These are phyloP conservation scores for Nemurella pictetii DNA, from an alignment of 2,888 invertebrate species.

Conservation along the genomic window DNA sequence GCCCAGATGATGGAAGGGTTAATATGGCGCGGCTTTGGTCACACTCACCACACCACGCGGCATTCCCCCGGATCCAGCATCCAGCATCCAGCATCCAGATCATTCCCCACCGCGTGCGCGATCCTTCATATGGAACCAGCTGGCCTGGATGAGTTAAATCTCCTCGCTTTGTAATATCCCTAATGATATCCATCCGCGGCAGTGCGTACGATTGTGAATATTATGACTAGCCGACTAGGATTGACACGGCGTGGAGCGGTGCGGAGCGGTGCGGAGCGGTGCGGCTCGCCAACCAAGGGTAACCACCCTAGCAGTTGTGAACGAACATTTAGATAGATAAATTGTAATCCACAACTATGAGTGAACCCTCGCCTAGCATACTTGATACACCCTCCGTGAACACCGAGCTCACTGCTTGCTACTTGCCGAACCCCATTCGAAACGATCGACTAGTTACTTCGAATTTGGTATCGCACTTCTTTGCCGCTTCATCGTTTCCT, in stretches of 20 bases:
- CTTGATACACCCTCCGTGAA: background rate
- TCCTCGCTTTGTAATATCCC: conserved; percentile 48
- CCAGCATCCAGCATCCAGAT: too few species aligned
- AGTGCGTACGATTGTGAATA: conserved; percentile 20
- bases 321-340: background rate
- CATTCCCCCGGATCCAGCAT: too few species aligned
- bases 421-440: background rate
- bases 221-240: background rate
- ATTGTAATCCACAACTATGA: conserved; percentile 13
- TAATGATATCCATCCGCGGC: conserved; percentile 42
- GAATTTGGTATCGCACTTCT: background rate
- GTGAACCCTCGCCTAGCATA: background rate
- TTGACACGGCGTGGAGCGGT: background rate
- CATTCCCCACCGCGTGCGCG: too few species aligned
- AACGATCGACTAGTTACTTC: background rate
- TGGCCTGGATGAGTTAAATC: conserved; percentile 55
- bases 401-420: background rate
- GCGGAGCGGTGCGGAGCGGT: conserved; percentile 21
- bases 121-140: conserved; percentile 49
- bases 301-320: background rate
- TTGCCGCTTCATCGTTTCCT: conserved; percentile 16
- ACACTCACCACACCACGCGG: too few species aligned
- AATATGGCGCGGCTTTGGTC: too few species aligned
- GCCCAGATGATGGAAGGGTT: too few species aligned
- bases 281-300: background rate